Base-by-base conservation (phyloP, 1,140 invertebrate species). In the Episyrphus balteatus region DNA sequence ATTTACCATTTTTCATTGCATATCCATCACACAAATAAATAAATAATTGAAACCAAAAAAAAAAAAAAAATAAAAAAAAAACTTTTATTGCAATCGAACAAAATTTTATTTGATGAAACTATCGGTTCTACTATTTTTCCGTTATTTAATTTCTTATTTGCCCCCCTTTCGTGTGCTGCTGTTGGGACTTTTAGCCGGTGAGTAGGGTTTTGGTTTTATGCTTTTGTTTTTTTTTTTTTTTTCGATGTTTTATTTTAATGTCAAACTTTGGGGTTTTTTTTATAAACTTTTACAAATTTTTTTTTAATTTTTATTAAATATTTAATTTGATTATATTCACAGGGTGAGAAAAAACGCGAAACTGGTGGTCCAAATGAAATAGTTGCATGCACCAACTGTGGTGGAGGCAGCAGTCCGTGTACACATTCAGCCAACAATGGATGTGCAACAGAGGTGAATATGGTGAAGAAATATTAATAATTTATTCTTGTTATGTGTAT, bases 371-470 rank as follows among this genome's bases (percentile, higher is more conserved):
- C 82, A 21, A 86, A 84, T 54, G 86, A 89, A 58, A 81, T 88
- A 46, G 82, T 88, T 37, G 78, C 83, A 14, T 88, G 86, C 65
- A 84, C 85, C 44, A 81, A 80, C 51, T 88, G 86, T 61, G 80
- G 82, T 32, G 74, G 74, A 33, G 72, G 75, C 41, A 82, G 84
- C 49, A 86, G 84, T 62, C 80, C 85, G 36, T 88, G 86, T 60
- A 88, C 84, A 26, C 86, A 88, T 67, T 81, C 84, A 13, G 77
- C 85, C n/a, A 88, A 85, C 57, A 88, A 90, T 61, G 85, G 86
- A 55, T 88, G 84, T 59, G 82, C 84, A 34, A 75, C 84, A 49
- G 85, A 89, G 82, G 86, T 88, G 79, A 75, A 58, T 59, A 52
- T 42, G 14, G 30, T 47, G 8, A 17, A 46, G 18, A 7, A 15